Conservation (phyloP, 2,797 vertebrate species). For the Pogoniulus pusillus region DNA sequence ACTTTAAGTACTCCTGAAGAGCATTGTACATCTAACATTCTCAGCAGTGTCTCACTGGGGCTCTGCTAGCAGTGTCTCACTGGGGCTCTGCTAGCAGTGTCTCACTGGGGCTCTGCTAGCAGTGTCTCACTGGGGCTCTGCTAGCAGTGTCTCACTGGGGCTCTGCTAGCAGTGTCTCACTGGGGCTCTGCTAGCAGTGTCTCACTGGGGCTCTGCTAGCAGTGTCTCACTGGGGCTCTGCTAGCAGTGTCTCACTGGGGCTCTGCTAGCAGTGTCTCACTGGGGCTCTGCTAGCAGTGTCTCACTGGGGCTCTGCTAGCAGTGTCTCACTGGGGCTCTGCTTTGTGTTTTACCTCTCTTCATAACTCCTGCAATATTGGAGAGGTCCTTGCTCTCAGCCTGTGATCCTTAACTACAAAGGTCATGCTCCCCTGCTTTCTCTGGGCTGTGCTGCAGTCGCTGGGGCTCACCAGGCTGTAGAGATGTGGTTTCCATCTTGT, state of each 20-base stretch:
- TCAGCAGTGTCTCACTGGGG: background rate
- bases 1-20: background rate
- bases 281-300: too few species aligned
- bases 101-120: fast-evolving
- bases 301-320: fast-evolving
- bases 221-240: fast-evolving
- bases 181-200: too few species aligned
- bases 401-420: fast-evolving
- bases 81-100: too few species aligned
- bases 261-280: fast-evolving
- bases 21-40: background rate
- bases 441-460: background rate
- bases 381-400: background rate
- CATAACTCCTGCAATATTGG: background rate
- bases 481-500: background rate
- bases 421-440: background rate
- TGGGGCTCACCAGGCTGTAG: background rate
- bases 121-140: fast-evolving
- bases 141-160: fast-evolving
- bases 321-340: fast-evolving
- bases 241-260: fast-evolving
- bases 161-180: fast-evolving
- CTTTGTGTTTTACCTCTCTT: background rate
- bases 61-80: fast-evolving
- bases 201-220: fast-evolving